Conservation (phyloP, 2,888 invertebrate genomes). For the Patella pellucida region DNA sequence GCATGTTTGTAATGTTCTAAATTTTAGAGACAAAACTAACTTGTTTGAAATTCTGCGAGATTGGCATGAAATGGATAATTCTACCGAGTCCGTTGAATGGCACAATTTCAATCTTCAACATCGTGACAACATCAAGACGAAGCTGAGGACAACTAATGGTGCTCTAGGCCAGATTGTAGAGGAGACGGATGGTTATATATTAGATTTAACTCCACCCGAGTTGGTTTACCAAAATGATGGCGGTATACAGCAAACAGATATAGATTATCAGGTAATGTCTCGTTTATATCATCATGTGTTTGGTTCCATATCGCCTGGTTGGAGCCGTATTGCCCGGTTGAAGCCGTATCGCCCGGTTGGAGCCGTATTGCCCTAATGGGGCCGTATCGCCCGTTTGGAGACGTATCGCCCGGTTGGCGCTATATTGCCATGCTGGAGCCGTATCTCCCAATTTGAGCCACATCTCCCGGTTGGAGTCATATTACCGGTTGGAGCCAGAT, state of each 20-base stretch:
- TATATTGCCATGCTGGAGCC: too few species aligned
- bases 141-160: constrained; percentile 47
- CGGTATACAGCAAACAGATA: constrained; percentile 27
- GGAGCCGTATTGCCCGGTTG: too few species aligned
- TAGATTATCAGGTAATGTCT: constrained; percentile 43
- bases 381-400: too few species aligned
- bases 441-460: too few species aligned
- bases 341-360: too few species aligned
- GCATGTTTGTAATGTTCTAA: too few species aligned
- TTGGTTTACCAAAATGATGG: constrained; percentile 48
- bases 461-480: too few species aligned
- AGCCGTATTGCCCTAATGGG: too few species aligned
- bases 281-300: too few species aligned
- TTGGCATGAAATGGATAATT: constrained; percentile 38
- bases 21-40: constrained; percentile 27
- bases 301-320: too few species aligned
- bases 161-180: constrained; percentile 41
- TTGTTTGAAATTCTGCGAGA: constrained; percentile 36
- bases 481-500: too few species aligned
- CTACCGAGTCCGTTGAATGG: constrained; percentile 41
- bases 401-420: too few species aligned
- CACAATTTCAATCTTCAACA: constrained; percentile 53
- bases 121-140: constrained; percentile 43
- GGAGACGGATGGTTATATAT: constrained; percentile 43
- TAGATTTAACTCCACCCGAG: constrained; percentile 54